Evolutionary conservation across 2,797 vertebrate genomes (phyloP).

Genomic region (Phoebastria nigripes): DNA sequence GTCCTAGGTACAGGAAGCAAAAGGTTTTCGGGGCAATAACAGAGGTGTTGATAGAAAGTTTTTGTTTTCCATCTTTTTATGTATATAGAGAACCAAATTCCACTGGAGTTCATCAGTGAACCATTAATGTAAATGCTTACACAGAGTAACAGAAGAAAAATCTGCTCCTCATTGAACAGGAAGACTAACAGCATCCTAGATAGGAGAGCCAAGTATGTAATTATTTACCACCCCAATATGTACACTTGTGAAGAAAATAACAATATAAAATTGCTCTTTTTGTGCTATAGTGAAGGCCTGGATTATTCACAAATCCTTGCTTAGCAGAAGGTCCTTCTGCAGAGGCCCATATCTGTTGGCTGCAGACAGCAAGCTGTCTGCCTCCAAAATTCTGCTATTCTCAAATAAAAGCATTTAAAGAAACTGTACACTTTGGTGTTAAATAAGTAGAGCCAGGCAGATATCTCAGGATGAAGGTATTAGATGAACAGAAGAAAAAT

Average conservation of each 20-base stretch:
- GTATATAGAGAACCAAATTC: neutral
- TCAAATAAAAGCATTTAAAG: neutral
- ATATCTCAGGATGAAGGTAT: neutral
- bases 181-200: neutral
- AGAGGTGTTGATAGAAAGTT: neutral
- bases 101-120: neutral
- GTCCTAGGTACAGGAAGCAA: neutral
- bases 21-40: neutral
- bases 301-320: neutral
- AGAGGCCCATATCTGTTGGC: neutral
- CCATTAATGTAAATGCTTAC: neutral
- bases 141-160: neutral
- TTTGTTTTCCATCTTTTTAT: neutral
- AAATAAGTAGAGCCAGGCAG: neutral
- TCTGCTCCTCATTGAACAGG: neutral
- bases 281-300: neutral
- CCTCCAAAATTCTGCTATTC: neutral
- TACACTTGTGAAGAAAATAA: neutral
- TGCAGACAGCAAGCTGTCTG: neutral
- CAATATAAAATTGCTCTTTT: neutral
- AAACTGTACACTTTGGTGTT: neutral
- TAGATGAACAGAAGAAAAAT: neutral
- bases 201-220: neutral
- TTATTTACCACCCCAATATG: neutral
- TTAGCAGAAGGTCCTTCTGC: neutral